These are phyloP conservation scores for Hylaeus volcanicus DNA, from an alignment of 1,140 invertebrate genomes.

Conservation along the genomic window DNA sequence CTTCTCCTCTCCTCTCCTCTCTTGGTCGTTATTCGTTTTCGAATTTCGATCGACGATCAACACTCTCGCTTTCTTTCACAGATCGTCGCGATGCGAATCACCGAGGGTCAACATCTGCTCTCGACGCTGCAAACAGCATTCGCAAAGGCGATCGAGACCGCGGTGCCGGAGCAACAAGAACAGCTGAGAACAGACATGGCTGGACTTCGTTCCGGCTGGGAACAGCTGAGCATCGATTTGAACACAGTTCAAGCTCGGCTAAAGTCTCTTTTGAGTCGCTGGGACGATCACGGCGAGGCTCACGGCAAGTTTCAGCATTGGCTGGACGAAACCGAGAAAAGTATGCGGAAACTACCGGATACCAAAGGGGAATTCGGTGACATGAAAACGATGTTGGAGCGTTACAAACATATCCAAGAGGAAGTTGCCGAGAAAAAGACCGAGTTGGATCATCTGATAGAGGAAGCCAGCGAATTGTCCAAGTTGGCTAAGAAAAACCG, in stretches of 20 bases:
- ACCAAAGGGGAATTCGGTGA: conserved; percentile 92
- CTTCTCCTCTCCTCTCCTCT: no score
- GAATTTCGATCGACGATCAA: not conserved
- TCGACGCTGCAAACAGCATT: conserved; percentile 90
- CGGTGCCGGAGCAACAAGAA: conserved; percentile 90
- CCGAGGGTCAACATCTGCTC: conserved; percentile 93
- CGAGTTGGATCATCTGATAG: conserved; percentile 86
- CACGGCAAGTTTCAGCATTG: conserved; percentile 86
- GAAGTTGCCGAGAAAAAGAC: conserved; percentile 87
- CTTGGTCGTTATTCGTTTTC: not conserved
- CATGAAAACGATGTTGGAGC: conserved; percentile 94
- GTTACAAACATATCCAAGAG: conserved; percentile 88
- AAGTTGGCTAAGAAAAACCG: conserved; percentile 85
- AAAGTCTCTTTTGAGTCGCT: conserved; percentile 88
- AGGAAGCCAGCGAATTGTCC: conserved; percentile 87
- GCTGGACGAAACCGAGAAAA: conserved; percentile 85
- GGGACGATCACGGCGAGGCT: conserved; percentile 90
- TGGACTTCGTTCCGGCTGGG: conserved; percentile 89
- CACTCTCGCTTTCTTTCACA: conserved; percentile 58
- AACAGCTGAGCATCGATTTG: conserved; percentile 90
- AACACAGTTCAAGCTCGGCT: conserved; percentile 89
- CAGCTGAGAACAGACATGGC: conserved; percentile 87
- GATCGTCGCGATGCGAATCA: conserved; percentile 86
- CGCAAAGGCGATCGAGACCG: conserved; percentile 90
- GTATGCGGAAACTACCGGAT: conserved; percentile 83